A percentile compares a stretch with the other conserved stretches of the same genome.
phyloP scores from a whole-genome alignment of 2,888 invertebrate species.

The Liodrosophila aerea region DNA sequence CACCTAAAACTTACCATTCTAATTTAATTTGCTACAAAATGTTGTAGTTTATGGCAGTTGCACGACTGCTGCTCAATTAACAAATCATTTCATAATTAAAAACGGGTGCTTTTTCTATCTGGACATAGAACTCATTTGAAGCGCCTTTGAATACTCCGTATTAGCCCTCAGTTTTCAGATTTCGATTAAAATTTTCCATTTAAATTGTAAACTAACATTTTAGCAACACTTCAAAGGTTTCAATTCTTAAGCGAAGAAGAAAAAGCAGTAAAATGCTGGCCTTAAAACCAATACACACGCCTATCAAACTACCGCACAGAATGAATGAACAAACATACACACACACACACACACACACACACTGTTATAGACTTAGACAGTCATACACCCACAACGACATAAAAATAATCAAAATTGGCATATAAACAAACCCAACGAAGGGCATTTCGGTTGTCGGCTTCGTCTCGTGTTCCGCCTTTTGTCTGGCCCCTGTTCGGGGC shows the following conservation, averaged over 20 bases:
- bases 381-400: conserved; percentile 33
- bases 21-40: conserved; percentile 26
- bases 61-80: conserved; percentile 10
- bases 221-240: conserved; percentile 73
- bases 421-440: conserved; percentile 61
- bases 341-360: not conserved
- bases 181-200: conserved; percentile 56
- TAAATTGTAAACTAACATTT: conserved; percentile 62
- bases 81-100: conserved; percentile 48
- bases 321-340: conserved; percentile 11
- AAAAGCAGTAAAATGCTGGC: not conserved
- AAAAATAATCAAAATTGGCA: conserved; percentile 70
- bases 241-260: conserved; percentile 37
- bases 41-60: conserved; percentile 6
- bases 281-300: conserved; percentile 34
- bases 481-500: not conserved
- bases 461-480: too few relatives aligned
- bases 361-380: not conserved
- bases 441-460: conserved; percentile 4
- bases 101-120: not conserved
- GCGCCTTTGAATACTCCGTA: conserved; percentile 39
- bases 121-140: not conserved
- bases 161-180: conserved; percentile 27
- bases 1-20: too few relatives aligned
- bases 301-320: not conserved